Evolutionary conservation across 2,113 vertebrate species (phyloP).

Genomic region (Dryoscopus gambensis): DNA sequence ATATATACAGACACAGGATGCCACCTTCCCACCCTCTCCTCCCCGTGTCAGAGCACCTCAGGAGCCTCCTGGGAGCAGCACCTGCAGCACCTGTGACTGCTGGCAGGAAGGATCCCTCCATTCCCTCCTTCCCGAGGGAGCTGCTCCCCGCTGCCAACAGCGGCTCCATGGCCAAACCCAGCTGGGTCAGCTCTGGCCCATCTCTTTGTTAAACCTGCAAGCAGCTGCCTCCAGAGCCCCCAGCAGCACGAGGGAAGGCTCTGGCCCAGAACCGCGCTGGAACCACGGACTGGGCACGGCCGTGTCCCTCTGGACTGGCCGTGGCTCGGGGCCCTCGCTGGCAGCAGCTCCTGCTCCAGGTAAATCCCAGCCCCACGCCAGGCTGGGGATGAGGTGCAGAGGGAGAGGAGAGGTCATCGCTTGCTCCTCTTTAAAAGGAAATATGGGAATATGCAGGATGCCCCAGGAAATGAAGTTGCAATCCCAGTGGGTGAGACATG

Average conservation of each 20-base stretch:
- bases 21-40: neutral
- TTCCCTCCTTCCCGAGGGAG: neutral
- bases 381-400: neutral
- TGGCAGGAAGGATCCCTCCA: neutral
- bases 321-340: neutral
- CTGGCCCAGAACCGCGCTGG: neutral
- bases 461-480: rapidly evolving
- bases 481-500: rapidly evolving
- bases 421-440: neutral
- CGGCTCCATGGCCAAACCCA: neutral
- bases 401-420: neutral
- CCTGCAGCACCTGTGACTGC: neutral
- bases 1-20: neutral
- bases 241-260: neutral
- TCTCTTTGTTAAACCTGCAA: neutral
- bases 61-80: neutral
- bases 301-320: neutral
- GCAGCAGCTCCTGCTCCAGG: neutral
- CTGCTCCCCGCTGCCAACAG: neutral
- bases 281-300: neutral
- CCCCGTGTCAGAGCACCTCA: neutral
- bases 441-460: rapidly evolving
- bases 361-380: neutral
- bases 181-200: neutral
- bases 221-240: neutral